Conservation (phyloP, 2,797 vertebrate genomes). For the Decapterus maruadsi region DNA sequence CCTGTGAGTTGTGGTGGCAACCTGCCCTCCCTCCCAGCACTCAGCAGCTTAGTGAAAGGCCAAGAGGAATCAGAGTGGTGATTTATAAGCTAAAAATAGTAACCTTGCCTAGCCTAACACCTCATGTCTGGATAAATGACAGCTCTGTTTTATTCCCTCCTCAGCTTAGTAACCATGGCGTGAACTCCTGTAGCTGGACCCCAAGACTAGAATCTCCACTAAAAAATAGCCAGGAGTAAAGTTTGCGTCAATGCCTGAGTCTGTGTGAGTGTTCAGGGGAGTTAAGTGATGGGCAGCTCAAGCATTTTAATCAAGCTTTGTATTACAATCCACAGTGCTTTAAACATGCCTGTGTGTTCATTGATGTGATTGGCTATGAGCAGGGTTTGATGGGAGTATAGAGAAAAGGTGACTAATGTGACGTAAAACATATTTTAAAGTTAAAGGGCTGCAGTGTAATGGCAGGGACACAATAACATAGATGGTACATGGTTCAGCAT, state of each 20-base stretch:
- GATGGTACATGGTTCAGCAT: slow-evolving; percentile 27
- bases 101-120: slow-evolving; percentile 49
- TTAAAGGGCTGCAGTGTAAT: slow-evolving; percentile 16
- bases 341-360: neutral
- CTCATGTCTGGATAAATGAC: slow-evolving; percentile 65
- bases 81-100: slow-evolving; percentile 82
- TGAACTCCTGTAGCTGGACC: slow-evolving; percentile 7
- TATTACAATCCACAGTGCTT: neutral
- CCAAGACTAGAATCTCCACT: neutral
- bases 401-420: slow-evolving; percentile 27
- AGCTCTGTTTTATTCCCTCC: slow-evolving; percentile 42
- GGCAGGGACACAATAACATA: slow-evolving; percentile 27
- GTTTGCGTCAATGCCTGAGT: neutral
- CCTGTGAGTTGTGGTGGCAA: slow-evolving; percentile 66
- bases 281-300: neutral
- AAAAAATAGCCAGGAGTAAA: neutral
- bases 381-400: slow-evolving; percentile 1
- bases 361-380: slow-evolving; percentile 5
- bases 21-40: slow-evolving; percentile 71
- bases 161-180: slow-evolving; percentile 22
- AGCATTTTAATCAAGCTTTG: neutral
- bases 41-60: slow-evolving; percentile 82
- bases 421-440: slow-evolving; percentile 45
- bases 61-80: slow-evolving; percentile 77
- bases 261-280: neutral